Evolutionary conservation across 2,888 invertebrate species (phyloP), one percentile per base, ranked within the genome.

Genomic region (Tipula lateralis): DNA sequence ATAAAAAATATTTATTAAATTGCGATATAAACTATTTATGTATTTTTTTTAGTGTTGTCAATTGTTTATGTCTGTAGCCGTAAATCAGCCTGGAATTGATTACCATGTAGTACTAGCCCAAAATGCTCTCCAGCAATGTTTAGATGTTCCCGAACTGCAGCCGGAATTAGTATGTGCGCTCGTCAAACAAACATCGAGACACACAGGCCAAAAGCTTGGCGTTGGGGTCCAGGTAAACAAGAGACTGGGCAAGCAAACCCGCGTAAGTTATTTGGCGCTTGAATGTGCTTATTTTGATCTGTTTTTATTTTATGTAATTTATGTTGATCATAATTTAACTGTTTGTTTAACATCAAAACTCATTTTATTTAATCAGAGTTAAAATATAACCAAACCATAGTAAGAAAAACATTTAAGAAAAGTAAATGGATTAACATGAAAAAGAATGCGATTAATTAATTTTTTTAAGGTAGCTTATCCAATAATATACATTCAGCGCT

Each of bases 101-200:
- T 98, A 98, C 91, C 99, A 99, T 91, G 98, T 99, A 88, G 97
- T 97, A 85, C 92, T 99, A 86, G 98, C 98, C 16, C 99, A 99
- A 93, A 98, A 98, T 90, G 97, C 98, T 36, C 92, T 99, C 85
- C 96, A 96, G 89, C 96, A 96, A 89, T 98, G 98, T 89, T 92
- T 99, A 86, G 96, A 96, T 87, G 94, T 95, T 89, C 93, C 94
- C 82, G 97, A 97, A 91, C 92, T 99, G 87, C 97, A 97, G 90
- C 95, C 97, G 88, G 99, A 99, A 92, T 93, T 99, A 88, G 95
- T 96, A 88, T 96, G 97, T 88, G 96, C 95, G 87, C 92, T 99
- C 87, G 95, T 97, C 87, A 96, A 96, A 88, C 98, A 99, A 92
- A 98, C 97, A 84, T 95, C 96, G 88, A 94, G 96, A 89, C 96